Evolutionary conservation across 1,140 invertebrate genomes (phyloP), one percentile per base, ranked within the genome.

Genomic region (Hycleus cichorii): DNA sequence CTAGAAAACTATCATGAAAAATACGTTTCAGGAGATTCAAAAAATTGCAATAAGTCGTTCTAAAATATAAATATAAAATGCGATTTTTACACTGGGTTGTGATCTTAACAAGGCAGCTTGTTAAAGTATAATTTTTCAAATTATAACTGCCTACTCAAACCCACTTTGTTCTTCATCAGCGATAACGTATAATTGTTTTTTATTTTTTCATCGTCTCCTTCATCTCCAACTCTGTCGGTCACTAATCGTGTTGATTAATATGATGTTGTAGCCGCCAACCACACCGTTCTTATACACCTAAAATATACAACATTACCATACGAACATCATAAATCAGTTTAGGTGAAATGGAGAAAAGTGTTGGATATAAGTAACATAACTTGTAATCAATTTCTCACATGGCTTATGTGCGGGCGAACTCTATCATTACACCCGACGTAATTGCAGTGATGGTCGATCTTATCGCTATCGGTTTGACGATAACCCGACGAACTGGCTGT

Each of bases 381-480:
- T 61, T 61, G 59, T 61, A 61, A 61, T 61, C 59, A 61, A 61
- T 61, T 61, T 61, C 59, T 58, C 59, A 57, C 54, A 53, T 61
- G 49, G 56, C 59, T 27, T 32, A 61, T 44, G 55, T 52, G 55
- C 55, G 49, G 56, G 50, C 56, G 43, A 56, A 42, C 53, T 46
- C 40, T 56, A 57, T 61, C 53, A 61, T 61, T 57, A 57, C 51
- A 51, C 45, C 32, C 24, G 48, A 51, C 59, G 47, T 57, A 61
- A 61, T 57, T 51, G 54, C 47, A 40, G 53, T 40, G 39, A 57
- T 57, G 56, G 52, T 48, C 12, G 59, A 38, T 56, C 47, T 45
- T 56, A 60, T 56, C 53, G 27, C 24, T 39, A 38, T 45, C 24
- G 44, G 38, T 32, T 32, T 32, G 32, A 32, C 32, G 32, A 32